Conservation (phyloP, 2,888 invertebrate genomes). For the Nomada flava region DNA sequence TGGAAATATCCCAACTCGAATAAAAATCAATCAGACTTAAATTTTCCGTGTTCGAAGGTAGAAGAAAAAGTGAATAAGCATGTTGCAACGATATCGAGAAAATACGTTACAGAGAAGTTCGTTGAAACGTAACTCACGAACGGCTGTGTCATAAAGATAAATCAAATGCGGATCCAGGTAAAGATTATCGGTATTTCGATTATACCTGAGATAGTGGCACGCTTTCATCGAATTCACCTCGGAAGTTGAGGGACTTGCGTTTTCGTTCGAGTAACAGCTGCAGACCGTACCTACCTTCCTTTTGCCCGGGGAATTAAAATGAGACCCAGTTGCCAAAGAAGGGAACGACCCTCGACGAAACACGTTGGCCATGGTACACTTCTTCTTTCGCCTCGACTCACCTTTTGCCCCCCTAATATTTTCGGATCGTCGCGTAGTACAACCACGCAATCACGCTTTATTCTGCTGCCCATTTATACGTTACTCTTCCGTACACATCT, state of each 20-base stretch:
- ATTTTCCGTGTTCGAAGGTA: neutral
- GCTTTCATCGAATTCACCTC: slow-evolving; percentile 24
- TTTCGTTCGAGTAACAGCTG: slow-evolving; percentile 70
- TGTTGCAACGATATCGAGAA: neutral
- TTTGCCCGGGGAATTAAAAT: slow-evolving; percentile 71
- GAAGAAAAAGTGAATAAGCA: neutral
- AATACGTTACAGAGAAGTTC: neutral
- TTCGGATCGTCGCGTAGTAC: slow-evolving; percentile 22
- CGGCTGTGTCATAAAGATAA: slow-evolving; percentile 16
- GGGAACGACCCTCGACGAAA: slow-evolving; percentile 74
- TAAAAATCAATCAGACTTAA: too few species aligned
- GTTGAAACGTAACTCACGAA: neutral
- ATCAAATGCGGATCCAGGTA: neutral
- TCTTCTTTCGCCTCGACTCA: slow-evolving; percentile 53
- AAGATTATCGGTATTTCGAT: slow-evolving; percentile 28
- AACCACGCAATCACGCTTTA: slow-evolving; percentile 3
- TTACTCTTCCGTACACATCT: slow-evolving; percentile 13
- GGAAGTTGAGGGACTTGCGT: slow-evolving; percentile 14
- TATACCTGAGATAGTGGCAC: slow-evolving; percentile 42
- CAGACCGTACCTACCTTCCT: slow-evolving; percentile 65
- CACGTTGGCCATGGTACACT: slow-evolving; percentile 76
- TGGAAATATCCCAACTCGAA: too few species aligned
- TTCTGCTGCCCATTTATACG: slow-evolving; percentile 2
- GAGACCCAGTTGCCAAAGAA: slow-evolving; percentile 73
- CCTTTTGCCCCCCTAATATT: slow-evolving; percentile 46